Percentiles rank a stretch among this genome's conserved stretches.
These are phyloP conservation scores for Martes flavigula DNA, from an alignment of 2,797 vertebrate species.

Conservation along the genomic window DNA sequence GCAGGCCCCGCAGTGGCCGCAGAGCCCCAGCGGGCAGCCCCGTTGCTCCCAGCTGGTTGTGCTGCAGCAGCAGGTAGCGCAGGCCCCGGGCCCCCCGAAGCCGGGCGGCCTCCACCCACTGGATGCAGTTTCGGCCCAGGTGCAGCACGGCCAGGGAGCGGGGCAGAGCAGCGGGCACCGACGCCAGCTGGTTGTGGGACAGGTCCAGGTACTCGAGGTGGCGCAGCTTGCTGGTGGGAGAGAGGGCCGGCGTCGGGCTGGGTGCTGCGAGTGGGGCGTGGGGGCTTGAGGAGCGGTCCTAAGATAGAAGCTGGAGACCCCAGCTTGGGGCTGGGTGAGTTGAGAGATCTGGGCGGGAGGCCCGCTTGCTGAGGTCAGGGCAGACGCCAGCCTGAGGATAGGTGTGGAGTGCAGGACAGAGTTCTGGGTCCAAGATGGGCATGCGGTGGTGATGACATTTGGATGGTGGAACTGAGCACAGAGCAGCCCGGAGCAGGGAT, in stretches of 20 bases:
- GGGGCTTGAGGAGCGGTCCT: neutral
- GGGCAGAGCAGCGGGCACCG: slow-evolving; percentile 76
- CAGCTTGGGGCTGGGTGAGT: neutral
- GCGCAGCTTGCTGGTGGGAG: slow-evolving; percentile 73
- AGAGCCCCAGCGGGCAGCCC: slow-evolving; percentile 67
- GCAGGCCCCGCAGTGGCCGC: slow-evolving; percentile 69
- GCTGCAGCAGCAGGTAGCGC: slow-evolving; percentile 80
- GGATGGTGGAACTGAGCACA: neutral
- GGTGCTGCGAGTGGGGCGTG: too few species aligned
- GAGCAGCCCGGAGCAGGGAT: neutral
- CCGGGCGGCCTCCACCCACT: slow-evolving; percentile 40
- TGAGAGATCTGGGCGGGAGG: neutral
- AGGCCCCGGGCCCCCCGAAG: slow-evolving; percentile 56
- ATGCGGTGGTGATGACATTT: neutral
- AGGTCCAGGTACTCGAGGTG: slow-evolving; percentile 82
- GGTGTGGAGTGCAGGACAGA: neutral
- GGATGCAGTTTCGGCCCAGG: slow-evolving; percentile 80
- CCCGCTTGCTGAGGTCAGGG: neutral
- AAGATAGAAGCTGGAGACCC: neutral
- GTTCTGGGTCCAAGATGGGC: neutral
- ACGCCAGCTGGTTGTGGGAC: slow-evolving; percentile 77
- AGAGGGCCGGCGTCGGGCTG: neutral
- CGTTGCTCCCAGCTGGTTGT: slow-evolving; percentile 68
- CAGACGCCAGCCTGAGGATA: neutral
- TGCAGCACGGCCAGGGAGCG: slow-evolving; percentile 72